A percentile compares a stretch with the other conserved stretches of the same genome.
These are phyloP conservation scores for Podarcis cretensis DNA, from an alignment of 2,113 vertebrate genomes.

Conservation along the genomic window DNA sequence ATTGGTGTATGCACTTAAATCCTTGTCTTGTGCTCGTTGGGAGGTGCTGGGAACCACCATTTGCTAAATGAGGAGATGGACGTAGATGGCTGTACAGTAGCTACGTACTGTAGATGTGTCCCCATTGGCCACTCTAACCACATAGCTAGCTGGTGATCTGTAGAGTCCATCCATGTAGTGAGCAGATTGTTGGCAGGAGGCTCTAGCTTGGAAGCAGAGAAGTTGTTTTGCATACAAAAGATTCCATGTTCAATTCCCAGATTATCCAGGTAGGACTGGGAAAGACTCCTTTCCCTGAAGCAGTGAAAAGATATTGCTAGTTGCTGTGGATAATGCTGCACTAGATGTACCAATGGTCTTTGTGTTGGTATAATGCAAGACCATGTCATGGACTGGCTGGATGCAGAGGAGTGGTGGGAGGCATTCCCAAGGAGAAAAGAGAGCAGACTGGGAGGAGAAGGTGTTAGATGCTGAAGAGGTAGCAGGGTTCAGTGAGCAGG, in stretches of 20 bases:
- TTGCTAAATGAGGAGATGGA: not conserved
- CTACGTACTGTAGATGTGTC: not conserved
- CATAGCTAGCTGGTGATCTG: not conserved
- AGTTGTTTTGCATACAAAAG: not conserved
- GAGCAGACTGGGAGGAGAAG: too few relatives aligned
- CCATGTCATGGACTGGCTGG: too few relatives aligned
- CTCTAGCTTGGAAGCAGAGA: not conserved
- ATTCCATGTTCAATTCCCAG: not conserved
- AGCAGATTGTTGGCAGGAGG: not conserved
- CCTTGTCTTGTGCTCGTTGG: not conserved
- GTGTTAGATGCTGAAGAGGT: too few relatives aligned
- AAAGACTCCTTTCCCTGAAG: not conserved
- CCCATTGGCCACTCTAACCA: not conserved
- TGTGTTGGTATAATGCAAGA: not conserved
- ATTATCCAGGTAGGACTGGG: not conserved
- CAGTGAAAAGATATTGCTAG: not conserved
- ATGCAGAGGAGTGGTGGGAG: too few relatives aligned
- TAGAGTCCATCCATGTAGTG: not conserved
- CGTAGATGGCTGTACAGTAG: not conserved
- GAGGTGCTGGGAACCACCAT: not conserved
- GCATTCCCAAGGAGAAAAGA: too few relatives aligned
- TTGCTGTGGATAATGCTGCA: not conserved
- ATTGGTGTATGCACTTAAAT: not conserved
- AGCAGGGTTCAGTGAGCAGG: too few relatives aligned
- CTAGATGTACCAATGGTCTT: not conserved